Conservation (phyloP, 2,797 vertebrate species). For the Sus cebifrons region DNA sequence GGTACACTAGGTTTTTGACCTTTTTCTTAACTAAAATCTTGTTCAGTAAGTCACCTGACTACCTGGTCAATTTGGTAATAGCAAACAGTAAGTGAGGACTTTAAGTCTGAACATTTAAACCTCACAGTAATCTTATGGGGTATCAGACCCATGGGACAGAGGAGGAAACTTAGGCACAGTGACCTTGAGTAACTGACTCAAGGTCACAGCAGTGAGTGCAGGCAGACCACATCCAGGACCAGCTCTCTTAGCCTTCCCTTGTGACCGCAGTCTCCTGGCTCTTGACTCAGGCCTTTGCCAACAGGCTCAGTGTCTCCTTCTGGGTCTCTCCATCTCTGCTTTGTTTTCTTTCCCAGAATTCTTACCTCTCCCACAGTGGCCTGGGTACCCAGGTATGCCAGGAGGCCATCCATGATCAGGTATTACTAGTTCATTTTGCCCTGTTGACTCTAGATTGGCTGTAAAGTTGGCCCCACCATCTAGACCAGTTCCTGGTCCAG, state of each 20-base stretch:
- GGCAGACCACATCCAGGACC: background rate
- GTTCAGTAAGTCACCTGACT: accelerated
- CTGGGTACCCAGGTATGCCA: too few species aligned
- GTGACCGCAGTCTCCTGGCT: background rate
- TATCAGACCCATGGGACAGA: background rate
- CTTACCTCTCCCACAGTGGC: background rate
- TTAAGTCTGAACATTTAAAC: background rate
- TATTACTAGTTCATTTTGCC: background rate
- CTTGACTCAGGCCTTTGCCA: background rate
- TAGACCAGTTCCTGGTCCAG: too few species aligned
- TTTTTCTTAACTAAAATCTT: background rate
- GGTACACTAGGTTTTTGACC: accelerated
- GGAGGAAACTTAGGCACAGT: background rate
- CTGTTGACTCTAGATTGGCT: background rate
- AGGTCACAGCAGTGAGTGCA: background rate
- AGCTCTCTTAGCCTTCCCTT: background rate
- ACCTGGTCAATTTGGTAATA: background rate
- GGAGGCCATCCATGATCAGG: background rate
- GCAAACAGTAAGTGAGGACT: background rate
- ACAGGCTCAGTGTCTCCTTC: background rate
- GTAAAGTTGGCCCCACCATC: background rate
- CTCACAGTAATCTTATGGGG: background rate
- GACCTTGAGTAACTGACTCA: background rate
- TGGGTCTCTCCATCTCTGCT: background rate
- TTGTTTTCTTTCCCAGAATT: background rate